A percentile compares a stretch with the other conserved stretches of the same genome.
Conservation (phyloP, 2,888 invertebrate genomes). For the Ophion obscuratus region DNA sequence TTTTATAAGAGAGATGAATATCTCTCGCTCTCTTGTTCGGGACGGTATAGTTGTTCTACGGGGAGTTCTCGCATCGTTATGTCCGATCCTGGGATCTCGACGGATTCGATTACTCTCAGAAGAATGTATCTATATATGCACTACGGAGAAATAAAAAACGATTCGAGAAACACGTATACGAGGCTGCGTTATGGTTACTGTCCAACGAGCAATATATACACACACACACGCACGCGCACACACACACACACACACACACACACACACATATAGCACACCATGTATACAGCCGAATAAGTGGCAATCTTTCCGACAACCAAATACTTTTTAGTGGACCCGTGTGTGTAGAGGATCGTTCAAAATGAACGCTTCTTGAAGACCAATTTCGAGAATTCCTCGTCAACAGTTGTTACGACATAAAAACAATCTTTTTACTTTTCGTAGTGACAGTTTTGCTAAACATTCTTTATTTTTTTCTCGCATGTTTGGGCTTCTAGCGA, state of each 20-base stretch:
- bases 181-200: conserved; percentile 37
- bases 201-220: no score
- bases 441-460: neutral
- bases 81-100: conserved; percentile 41
- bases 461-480: neutral
- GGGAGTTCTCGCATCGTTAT: conserved; percentile 58
- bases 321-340: conserved; percentile 3
- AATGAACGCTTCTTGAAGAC: neutral
- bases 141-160: conserved; percentile 25
- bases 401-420: neutral
- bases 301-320: conserved; percentile 28
- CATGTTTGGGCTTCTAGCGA: no score
- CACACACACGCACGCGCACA: no score
- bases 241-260: no score
- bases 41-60: conserved; percentile 27
- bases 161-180: conserved; percentile 20
- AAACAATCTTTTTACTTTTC: neutral
- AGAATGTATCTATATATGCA: conserved; percentile 36
- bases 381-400: neutral
- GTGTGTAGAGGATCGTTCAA: neutral
- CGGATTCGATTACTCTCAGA: conserved; percentile 60
- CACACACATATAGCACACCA: neutral
- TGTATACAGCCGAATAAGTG: conserved; percentile 27
- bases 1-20: conserved; percentile 33
- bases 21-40: conserved; percentile 20